Evolutionary conservation across 2,888 invertebrate species (phyloP).

Genomic region (Tuta absoluta): DNA sequence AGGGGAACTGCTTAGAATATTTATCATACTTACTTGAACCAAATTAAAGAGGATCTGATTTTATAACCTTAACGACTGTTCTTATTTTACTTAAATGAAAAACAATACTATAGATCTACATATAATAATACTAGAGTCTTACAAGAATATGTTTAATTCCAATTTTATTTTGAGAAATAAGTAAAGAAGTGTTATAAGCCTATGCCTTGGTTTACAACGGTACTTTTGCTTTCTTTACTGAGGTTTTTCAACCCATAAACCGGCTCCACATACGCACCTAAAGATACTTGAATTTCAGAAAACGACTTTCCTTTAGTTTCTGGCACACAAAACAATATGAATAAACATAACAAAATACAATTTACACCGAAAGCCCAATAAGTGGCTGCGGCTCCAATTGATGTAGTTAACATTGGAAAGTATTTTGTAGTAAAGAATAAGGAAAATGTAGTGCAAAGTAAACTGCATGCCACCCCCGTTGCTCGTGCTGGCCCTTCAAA

Average conservation of each 20-base stretch:
- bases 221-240: not conserved
- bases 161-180: too few species aligned
- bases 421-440: slow-evolving; percentile 53
- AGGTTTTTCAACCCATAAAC: not conserved
- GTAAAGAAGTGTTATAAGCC: not conserved
- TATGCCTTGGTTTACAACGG: not conserved
- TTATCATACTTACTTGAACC: too few species aligned
- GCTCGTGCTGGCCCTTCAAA: slow-evolving; percentile 57
- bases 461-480: slow-evolving; percentile 45
- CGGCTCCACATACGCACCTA: slow-evolving; percentile 37
- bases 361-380: slow-evolving; percentile 53
- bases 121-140: too few species aligned
- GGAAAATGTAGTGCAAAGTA: slow-evolving; percentile 35
- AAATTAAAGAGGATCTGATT: too few species aligned
- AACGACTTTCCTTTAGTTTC: slow-evolving; percentile 68
- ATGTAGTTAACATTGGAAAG: slow-evolving; percentile 45
- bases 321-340: slow-evolving; percentile 53
- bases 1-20: too few species aligned
- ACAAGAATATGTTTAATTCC: too few species aligned
- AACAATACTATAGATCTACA: too few species aligned
- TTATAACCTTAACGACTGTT: too few species aligned
- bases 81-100: too few species aligned
- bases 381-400: slow-evolving; percentile 51
- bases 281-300: slow-evolving; percentile 55
- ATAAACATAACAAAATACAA: slow-evolving; percentile 42